Percentiles rank a stretch among this genome's conserved stretches.
Evolutionary conservation across 2,113 vertebrate species (phyloP).

Genomic region (Mohoua ochrocephala): DNA sequence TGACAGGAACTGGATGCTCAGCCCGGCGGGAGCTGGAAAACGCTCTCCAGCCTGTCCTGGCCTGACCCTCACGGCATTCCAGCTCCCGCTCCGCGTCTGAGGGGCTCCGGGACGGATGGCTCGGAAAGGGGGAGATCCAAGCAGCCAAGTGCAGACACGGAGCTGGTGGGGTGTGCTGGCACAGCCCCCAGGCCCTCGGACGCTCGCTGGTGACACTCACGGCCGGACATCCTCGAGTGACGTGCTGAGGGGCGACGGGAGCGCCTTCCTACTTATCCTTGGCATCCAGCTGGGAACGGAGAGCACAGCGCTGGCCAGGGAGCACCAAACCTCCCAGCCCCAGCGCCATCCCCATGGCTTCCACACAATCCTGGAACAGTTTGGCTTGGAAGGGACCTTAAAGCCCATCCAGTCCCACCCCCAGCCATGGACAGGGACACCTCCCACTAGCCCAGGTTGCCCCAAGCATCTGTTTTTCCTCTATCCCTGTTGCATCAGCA

Average conservation of each 20-base stretch:
- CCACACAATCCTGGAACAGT: background rate
- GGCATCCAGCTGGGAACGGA: conserved; percentile 49
- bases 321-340: background rate
- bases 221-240: background rate
- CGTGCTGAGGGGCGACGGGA: background rate
- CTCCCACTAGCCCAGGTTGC: background rate
- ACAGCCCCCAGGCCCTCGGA: rapidly evolving
- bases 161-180: rapidly evolving
- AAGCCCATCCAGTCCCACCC: background rate
- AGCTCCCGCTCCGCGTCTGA: background rate
- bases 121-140: background rate
- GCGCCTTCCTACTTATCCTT: background rate
- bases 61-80: background rate
- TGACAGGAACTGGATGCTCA: background rate
- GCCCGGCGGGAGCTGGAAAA: background rate
- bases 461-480: background rate
- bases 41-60: background rate
- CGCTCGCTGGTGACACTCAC: background rate
- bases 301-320: background rate
- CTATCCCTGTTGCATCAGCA: background rate
- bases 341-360: background rate
- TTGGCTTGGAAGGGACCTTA: background rate
- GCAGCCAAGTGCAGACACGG: rapidly evolving
- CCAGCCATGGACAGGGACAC: background rate
- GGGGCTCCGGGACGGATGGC: background rate